Evolutionary conservation across 2,113 vertebrate genomes (phyloP).

Genomic region (Calonectris borealis): DNA sequence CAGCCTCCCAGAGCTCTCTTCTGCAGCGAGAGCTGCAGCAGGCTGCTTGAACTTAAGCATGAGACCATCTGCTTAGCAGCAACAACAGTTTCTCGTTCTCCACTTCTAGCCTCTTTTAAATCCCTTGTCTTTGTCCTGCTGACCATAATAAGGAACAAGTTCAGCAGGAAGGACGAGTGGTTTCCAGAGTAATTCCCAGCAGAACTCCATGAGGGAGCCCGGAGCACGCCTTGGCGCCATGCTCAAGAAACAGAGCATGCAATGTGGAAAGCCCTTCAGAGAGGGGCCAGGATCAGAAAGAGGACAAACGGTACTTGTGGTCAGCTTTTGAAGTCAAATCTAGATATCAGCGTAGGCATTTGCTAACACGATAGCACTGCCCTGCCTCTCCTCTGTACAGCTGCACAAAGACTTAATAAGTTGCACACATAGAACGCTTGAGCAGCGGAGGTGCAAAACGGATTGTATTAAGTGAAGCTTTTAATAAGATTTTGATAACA

Average conservation of each 20-base stretch:
- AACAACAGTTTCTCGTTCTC: not conserved
- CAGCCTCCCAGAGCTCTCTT: not conserved
- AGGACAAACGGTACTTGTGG: not conserved
- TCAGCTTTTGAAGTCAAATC: not conserved
- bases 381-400: not conserved
- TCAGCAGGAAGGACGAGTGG: not conserved
- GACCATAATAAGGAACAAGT: not conserved
- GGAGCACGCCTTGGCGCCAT: not conserved
- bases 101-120: not conserved
- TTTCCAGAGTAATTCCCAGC: not conserved
- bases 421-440: not conserved
- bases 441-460: not conserved
- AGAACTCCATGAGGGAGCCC: not conserved
- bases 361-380: not conserved
- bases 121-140: not conserved
- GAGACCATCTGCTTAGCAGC: not conserved
- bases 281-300: not conserved
- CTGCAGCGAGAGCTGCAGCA: not conserved
- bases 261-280: not conserved
- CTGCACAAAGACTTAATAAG: not conserved
- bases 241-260: not conserved
- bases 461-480: conserved; percentile 10
- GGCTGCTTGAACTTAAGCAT: not conserved
- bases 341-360: not conserved
- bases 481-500: conserved; percentile 64